Conservation (phyloP, 2,113 vertebrate species). For the Rhynchomys soricoides region DNA sequence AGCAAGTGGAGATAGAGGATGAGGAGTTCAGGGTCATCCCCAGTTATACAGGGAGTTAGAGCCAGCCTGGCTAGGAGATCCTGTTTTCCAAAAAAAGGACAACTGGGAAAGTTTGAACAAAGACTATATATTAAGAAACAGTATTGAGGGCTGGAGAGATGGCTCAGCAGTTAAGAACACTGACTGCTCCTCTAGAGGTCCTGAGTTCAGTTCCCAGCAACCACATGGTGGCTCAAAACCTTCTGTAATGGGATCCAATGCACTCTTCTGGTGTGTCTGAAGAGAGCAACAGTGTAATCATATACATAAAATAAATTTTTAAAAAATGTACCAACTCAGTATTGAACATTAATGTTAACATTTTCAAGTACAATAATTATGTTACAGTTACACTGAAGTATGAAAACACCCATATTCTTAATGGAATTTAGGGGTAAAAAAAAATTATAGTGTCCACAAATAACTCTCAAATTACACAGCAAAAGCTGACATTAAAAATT, state of each 20-base stretch:
- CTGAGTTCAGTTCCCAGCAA: too few relatives aligned
- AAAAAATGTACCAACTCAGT: too few relatives aligned
- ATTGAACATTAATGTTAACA: background rate
- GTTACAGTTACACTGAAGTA: background rate
- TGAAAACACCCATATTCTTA: background rate
- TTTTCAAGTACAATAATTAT: background rate
- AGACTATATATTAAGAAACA: background rate
- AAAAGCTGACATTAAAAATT: background rate
- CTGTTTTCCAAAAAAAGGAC: background rate
- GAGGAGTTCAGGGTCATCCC: background rate
- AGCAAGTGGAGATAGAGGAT: background rate
- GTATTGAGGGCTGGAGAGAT: background rate
- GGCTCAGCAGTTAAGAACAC: too few relatives aligned
- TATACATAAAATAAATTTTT: too few relatives aligned
- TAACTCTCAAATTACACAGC: background rate
- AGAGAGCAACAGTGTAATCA: too few relatives aligned
- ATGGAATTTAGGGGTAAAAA: background rate
- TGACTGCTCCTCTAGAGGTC: too few relatives aligned
- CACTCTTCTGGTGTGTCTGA: too few relatives aligned
- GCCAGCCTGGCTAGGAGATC: background rate
- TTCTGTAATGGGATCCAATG: too few relatives aligned
- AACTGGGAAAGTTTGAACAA: background rate
- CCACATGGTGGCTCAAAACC: too few relatives aligned
- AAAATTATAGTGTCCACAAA: background rate
- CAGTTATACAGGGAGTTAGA: background rate